A percentile compares a stretch with the other conserved stretches of the same genome.
These are phyloP conservation scores for Protobothrops flavoviridis DNA, from an alignment of 2,113 vertebrate genomes.

Conservation along the genomic window DNA sequence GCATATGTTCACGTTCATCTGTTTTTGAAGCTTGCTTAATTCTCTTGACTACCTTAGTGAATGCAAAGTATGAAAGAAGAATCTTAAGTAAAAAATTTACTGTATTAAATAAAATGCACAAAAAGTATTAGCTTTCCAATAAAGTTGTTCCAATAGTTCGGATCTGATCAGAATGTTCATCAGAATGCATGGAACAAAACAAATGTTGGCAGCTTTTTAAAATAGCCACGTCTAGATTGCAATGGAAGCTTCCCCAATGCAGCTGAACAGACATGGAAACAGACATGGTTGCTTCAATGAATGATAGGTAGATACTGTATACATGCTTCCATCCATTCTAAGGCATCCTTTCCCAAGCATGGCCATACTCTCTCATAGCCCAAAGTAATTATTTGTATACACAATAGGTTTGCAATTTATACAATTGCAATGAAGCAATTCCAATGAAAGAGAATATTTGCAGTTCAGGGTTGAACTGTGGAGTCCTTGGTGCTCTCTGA, in stretches of 20 bases:
- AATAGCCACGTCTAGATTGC: neutral
- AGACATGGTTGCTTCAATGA: neutral
- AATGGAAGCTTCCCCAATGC: neutral
- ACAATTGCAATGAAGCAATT: neutral
- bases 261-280: neutral
- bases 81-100: neutral
- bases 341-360: neutral
- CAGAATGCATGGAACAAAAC: neutral
- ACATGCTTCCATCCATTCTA: neutral
- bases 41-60: neutral
- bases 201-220: neutral
- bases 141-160: neutral
- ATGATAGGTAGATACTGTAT: neutral
- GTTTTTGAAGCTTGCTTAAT: conserved; percentile 3
- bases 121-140: neutral
- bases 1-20: neutral
- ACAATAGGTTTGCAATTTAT: neutral
- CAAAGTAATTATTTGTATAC: neutral
- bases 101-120: neutral
- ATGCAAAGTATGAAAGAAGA: neutral
- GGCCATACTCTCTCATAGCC: neutral
- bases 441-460: neutral
- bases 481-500: neutral
- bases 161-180: neutral
- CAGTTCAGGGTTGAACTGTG: neutral